These are phyloP conservation scores for Clangula hyemalis DNA, from an alignment of 2,797 vertebrate species.

Conservation along the genomic window DNA sequence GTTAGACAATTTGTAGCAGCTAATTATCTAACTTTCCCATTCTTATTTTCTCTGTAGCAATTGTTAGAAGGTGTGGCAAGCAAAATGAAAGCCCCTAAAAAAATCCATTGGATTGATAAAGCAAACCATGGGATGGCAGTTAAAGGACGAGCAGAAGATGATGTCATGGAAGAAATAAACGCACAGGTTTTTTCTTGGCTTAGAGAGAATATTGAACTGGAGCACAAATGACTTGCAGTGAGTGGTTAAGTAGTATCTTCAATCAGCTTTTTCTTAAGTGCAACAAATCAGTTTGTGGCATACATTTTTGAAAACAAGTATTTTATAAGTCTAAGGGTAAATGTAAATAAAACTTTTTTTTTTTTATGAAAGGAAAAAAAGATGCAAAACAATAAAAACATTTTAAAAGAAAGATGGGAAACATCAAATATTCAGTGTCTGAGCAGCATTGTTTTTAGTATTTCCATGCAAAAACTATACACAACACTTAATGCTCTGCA, in stretches of 20 bases:
- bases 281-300: background rate
- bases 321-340: background rate
- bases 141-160: conserved; percentile 83
- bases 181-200: conserved; percentile 85
- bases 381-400: background rate
- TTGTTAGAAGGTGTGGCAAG: conserved; percentile 81
- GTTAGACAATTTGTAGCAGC: background rate
- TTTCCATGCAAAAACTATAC: background rate
- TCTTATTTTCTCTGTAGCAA: conserved; percentile 73
- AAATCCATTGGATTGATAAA: conserved; percentile 88
- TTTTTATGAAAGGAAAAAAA: background rate
- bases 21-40: background rate
- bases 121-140: conserved; percentile 89
- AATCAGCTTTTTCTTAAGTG: background rate
- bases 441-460: background rate
- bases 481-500: background rate
- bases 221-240: conserved; percentile 48
- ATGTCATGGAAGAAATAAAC: conserved; percentile 89
- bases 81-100: conserved; percentile 83
- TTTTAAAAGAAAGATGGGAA: background rate
- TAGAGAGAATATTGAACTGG: conserved; percentile 69
- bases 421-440: background rate
- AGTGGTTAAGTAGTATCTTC: background rate
- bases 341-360: background rate
- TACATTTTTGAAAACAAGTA: background rate